phyloP scores from a whole-genome alignment of 2,888 invertebrate species.

The Leuctra nigra region DNA sequence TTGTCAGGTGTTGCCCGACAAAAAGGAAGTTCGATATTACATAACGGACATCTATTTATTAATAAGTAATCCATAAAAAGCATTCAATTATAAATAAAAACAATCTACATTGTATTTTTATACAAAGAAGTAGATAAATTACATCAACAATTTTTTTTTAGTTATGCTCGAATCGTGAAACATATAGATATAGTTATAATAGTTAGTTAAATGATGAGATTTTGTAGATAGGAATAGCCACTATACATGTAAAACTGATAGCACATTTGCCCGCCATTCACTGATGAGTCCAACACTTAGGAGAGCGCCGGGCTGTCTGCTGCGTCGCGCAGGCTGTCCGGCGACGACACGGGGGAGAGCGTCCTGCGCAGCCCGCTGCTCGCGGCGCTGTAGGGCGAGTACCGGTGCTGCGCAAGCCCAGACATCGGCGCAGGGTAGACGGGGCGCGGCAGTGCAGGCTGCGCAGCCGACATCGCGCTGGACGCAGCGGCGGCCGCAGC shows the following conservation, averaged over 20 bases:
- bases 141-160: too few relatives aligned
- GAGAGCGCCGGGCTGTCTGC: constrained; percentile 36
- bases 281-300: too few relatives aligned
- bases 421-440: constrained; percentile 27
- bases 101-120: constrained; percentile 22
- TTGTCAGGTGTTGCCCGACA: too few relatives aligned
- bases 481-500: constrained; percentile 42
- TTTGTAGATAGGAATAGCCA: too few relatives aligned
- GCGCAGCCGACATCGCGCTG: constrained; percentile 20
- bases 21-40: constrained; percentile 8
- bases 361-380: constrained; percentile 27
- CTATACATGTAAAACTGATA: too few relatives aligned
- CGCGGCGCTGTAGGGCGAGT: constrained; percentile 40
- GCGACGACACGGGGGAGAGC: constrained; percentile 49
- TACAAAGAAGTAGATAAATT: constrained; percentile 16
- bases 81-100: constrained; percentile 24
- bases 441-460: constrained; percentile 31
- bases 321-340: constrained; percentile 52
- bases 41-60: constrained; percentile 23
- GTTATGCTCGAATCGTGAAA: too few relatives aligned
- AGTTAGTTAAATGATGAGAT: too few relatives aligned
- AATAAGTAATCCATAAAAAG: constrained; percentile 13
- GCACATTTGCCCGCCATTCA: too few relatives aligned
- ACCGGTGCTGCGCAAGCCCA: constrained; percentile 39
- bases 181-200: too few relatives aligned